phyloP scores from a whole-genome alignment of 2,113 vertebrate genomes.

The Prietella phreatophila region DNA sequence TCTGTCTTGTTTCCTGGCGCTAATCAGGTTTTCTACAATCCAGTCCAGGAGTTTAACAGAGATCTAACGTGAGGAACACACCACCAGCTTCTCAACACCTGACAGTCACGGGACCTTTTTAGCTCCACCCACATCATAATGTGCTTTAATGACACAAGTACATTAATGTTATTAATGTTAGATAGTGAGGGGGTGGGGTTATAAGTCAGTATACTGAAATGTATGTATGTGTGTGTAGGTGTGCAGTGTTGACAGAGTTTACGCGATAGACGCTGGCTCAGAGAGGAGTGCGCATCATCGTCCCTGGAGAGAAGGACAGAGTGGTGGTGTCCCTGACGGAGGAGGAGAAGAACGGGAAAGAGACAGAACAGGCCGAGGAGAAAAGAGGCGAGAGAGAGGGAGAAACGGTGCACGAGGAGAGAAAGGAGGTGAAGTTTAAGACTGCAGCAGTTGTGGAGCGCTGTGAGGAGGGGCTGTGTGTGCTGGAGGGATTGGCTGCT shows the following conservation, averaged over 20 bases:
- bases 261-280: conserved; percentile 76
- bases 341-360: conserved; percentile 48
- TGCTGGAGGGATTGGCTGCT: conserved; percentile 87
- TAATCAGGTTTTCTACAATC: conserved; percentile 92
- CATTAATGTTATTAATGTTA: neutral
- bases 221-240: conserved; percentile 66
- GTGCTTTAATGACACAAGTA: neutral
- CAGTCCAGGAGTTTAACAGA: conserved; percentile 91
- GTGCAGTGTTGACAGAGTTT: conserved; percentile 88
- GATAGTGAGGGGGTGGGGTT: neutral
- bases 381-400: conserved; percentile 51
- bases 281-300: conserved; percentile 78
- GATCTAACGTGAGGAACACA: conserved; percentile 82
- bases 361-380: neutral
- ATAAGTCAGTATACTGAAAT: neutral
- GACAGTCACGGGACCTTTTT: neutral
- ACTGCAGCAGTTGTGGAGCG: conserved; percentile 67
- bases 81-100: neutral
- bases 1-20: conserved; percentile 81
- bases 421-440: conserved; percentile 40
- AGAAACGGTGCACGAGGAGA: conserved; percentile 52
- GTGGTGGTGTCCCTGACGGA: conserved; percentile 71
- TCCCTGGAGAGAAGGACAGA: conserved; percentile 80
- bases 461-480: conserved; percentile 78
- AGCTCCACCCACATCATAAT: neutral